phyloP scores from a whole-genome alignment of 1,140 invertebrate genomes.

The Drosophila dunni region DNA sequence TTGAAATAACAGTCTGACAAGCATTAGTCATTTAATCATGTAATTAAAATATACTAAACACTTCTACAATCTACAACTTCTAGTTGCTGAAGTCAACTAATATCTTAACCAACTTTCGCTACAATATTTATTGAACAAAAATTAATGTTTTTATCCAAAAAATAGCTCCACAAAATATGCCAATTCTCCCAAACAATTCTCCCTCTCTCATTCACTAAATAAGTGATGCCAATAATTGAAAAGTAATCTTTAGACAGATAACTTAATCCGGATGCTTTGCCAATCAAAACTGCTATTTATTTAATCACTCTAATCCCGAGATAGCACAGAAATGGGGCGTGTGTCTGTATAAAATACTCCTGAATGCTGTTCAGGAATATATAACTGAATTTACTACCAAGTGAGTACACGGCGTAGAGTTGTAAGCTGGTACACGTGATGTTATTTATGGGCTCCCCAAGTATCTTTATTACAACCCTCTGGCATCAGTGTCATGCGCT shows the following conservation, averaged over 20 bases:
- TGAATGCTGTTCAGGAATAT: slow-evolving; percentile 16
- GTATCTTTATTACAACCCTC: slow-evolving; percentile 51
- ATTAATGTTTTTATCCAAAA: too few species aligned
- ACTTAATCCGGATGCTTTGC: slow-evolving; percentile 1
- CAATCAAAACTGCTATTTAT: slow-evolving; percentile 3
- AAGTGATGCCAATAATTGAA: slow-evolving; percentile 2
- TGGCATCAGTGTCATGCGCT: slow-evolving; percentile 26
- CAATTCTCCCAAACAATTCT: not conserved
- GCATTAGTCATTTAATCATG: too few species aligned
- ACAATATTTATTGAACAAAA: too few species aligned
- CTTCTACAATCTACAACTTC: too few species aligned
- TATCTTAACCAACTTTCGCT: too few species aligned
- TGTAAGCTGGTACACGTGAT: slow-evolving; percentile 73
- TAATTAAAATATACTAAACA: too few species aligned
- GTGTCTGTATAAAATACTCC: slow-evolving; percentile 14
- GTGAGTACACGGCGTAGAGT: slow-evolving; percentile 50
- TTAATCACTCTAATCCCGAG: slow-evolving; percentile 11
- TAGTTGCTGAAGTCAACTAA: not conserved
- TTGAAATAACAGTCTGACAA: too few species aligned
- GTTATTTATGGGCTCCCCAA: slow-evolving; percentile 61
- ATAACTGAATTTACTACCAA: slow-evolving; percentile 10
- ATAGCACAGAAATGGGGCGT: not conserved
- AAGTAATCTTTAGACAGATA: slow-evolving; percentile 1
- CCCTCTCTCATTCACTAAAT: not conserved
- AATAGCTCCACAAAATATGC: too few species aligned